Evolutionary conservation across 2,113 vertebrate genomes (phyloP).

Genomic region (Lontra canadensis): DNA sequence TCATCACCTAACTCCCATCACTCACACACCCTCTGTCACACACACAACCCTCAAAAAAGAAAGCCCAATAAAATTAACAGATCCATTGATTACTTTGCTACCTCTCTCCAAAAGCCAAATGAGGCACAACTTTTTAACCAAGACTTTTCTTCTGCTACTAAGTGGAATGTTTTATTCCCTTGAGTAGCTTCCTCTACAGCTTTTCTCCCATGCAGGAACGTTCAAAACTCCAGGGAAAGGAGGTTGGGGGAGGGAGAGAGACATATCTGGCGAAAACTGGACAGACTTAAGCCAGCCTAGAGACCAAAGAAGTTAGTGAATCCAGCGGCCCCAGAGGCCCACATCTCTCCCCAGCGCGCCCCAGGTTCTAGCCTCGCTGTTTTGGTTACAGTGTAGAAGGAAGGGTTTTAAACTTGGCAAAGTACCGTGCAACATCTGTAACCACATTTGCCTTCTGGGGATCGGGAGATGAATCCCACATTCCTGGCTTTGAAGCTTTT

Average conservation of each 20-base stretch:
- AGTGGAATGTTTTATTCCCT: slow-evolving; percentile 81
- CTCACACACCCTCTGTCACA: background rate
- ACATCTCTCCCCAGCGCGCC: slow-evolving; percentile 14
- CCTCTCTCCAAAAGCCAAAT: slow-evolving; percentile 68
- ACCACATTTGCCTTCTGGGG: slow-evolving; percentile 81
- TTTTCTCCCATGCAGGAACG: background rate
- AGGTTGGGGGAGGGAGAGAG: background rate
- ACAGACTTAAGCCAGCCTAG: slow-evolving; percentile 79
- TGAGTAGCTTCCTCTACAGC: slow-evolving; percentile 28
- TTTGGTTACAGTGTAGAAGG: slow-evolving; percentile 75
- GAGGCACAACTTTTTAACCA: slow-evolving; percentile 63
- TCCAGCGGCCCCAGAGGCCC: background rate
- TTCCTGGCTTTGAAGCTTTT: slow-evolving; percentile 82
- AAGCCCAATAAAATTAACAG: slow-evolving; percentile 21
- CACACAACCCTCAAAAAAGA: background rate
- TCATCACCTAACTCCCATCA: background rate
- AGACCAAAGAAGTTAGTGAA: slow-evolving; percentile 70
- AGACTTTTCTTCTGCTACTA: slow-evolving; percentile 57
- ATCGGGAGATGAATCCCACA: slow-evolving; percentile 82
- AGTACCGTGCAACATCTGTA: slow-evolving; percentile 80
- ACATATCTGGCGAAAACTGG: slow-evolving; percentile 75
- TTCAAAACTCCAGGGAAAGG: slow-evolving; percentile 5
- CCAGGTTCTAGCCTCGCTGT: slow-evolving; percentile 58
- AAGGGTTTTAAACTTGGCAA: slow-evolving; percentile 81
- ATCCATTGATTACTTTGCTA: slow-evolving; percentile 11